Evolutionary conservation across 1,140 invertebrate species (phyloP), one percentile per base, ranked within the genome.

Genomic region (Cotesia typhae): DNA sequence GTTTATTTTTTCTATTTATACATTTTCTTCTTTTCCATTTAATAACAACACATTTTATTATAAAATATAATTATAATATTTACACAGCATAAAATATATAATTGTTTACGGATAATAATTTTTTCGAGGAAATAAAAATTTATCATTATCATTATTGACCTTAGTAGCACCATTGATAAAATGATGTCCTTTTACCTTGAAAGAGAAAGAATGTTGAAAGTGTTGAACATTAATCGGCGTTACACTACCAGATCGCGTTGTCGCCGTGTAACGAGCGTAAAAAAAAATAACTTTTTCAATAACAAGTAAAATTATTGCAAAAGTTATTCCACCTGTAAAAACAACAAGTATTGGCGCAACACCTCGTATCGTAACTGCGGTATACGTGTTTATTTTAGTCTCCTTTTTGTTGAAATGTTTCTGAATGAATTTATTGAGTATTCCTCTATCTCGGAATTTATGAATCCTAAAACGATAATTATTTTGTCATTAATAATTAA

Each of bases 401-500:
- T 14, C 4, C n/a, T 5, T 14, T 14, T 17, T 55, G n/a, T 12
- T 53, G 14, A 71, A 38, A 72, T 74, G 60, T 51, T 66, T 53
- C 3, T 72, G 59, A 35, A 61, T 60, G 20, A 77, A 57, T 7
- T 61, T 73, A 12, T 69, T 67, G 10, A 78, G 12, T 14, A 78
- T 75, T 2, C 77, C 77, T 51, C 75, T 70, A 9, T 69, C 47
- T 53, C 67, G 61, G 20, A 77, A 77, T 61, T 68, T 71, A 55
- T 77, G 74, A 51, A 78, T 73, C 17, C 77, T 78, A 47, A 1
- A 76, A 59, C 14, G 35, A 9, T 5, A 57, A 59, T 63, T 51
- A 4, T 53, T 4, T 59, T 59, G 9, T 35, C 6, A 37, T 59
- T 38, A 36, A 66, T 35, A 2, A 37, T 59, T 38, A 36, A 66